Base-by-base conservation (phyloP, 2,113 vertebrate species). In the Ochotona princeps region DNA sequence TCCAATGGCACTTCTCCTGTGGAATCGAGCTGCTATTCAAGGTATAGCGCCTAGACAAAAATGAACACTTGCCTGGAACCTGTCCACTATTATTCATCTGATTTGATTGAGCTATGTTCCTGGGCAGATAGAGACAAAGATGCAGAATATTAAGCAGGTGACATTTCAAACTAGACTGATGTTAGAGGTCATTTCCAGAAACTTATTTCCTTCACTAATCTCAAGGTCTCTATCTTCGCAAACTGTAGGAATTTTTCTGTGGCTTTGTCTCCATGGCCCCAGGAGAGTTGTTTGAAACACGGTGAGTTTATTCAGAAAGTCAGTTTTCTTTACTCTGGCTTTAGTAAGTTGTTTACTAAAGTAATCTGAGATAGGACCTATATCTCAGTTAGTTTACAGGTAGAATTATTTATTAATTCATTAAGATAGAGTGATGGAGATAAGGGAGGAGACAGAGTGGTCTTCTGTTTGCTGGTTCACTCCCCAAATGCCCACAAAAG, bases 1-100 rank as follows among this genome's bases (percentile, higher is more conserved):
- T 83, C 95, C 97, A 60, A 81, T 98, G 96, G 97, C 97, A 88
- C 89, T 97, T 89, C 97, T 97, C 7, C 92, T 97, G 2, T 97
- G 97, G 97, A 97, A 97, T 54, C 94, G 95, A 94, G 97, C 97
- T 73, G 97, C 97, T 51, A 86, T 89, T 95, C 97, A 98, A 98
- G 97, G 97, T 97, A 97, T 30, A 73, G 78, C 87, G 81, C 32
- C 38, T 75, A 82, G 23, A 95, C 83, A 81, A 94, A 97, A 96
- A 92, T 91, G 72, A 94, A 28, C 44, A 28, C 25, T 30, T 17
- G 26, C 28, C 51, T 80, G 10, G 32, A 44, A 26, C 60, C 23
- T 70, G 23, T 69, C 65, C 10, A 23, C 12, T 76, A 35, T 74
- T 89, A 47, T 61, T 93, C 87, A 90, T 81, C 26, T 83, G n/a